phyloP scores from a whole-genome alignment of 2,113 vertebrate species.

The Cebus imitator region DNA sequence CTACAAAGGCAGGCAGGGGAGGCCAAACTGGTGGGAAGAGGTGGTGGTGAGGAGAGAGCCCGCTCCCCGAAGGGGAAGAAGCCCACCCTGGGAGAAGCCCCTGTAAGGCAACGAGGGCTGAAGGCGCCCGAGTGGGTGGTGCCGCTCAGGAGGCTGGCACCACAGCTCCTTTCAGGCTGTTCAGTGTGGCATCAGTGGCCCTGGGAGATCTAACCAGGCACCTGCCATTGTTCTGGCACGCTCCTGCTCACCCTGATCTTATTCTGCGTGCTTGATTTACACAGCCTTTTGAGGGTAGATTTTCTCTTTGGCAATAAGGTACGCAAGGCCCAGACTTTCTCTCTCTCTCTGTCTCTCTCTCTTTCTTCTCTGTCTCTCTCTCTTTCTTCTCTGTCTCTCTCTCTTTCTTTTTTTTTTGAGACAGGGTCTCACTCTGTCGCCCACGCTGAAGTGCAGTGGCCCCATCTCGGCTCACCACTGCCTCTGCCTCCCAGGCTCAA shows the following conservation, averaged over 20 bases:
- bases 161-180: background rate
- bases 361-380: no score
- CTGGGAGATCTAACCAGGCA: background rate
- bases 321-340: background rate
- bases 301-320: background rate
- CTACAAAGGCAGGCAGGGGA: background rate
- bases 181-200: background rate
- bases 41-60: background rate
- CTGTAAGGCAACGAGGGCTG: background rate
- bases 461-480: no score
- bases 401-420: no score
- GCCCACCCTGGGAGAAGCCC: background rate
- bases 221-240: background rate
- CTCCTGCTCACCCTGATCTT: background rate
- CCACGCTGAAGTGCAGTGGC: no score
- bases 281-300: background rate
- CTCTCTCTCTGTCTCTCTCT: no score
- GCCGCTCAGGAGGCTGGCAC: accelerated
- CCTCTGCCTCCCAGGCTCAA: no score
- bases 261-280: background rate
- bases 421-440: no score
- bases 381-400: accelerated
- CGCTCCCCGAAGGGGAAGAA: background rate
- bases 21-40: background rate
- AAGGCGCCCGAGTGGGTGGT: background rate